Evolutionary conservation across 2,113 vertebrate genomes (phyloP), one percentile per base, ranked within the genome.

Genomic region (Poicephalus meyeri): DNA sequence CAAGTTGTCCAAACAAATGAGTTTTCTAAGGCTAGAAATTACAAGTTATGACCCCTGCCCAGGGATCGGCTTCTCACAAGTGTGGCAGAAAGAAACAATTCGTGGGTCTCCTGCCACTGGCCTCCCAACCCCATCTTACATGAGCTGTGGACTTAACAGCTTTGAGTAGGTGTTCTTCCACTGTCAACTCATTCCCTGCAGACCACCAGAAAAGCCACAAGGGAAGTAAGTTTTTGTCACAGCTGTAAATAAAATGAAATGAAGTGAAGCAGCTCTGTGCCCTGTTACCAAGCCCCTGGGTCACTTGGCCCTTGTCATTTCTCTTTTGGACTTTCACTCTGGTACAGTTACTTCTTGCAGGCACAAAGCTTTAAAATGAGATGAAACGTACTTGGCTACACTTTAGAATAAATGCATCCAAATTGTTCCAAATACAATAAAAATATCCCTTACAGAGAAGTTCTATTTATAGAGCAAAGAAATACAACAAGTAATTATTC

Each of bases 401-500:
- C 55, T 71, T 74, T 3, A 68, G 76, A 39, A 42, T 60, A 74
- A 88, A 42, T 71, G 63, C 46, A 63, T 80, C 25, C 8, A 80
- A n/a, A 58, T 69, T 56, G 41, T 56, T 91, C 70, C 24, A 60
- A 88, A 84, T 7, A 9, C 58, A 65, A 35, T 42, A 65, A 66
- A 89, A 89, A 49, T 61, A 55, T 56, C 24, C 19, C 56, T 19
- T n/a, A 6, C 9, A 49, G 35, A 52, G 65, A 6, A 87, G 18
- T 60, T 29, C 44, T 88, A 70, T 83, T 93, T 93, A 61, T 55
- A 93, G 68, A 71, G 71, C 85, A 71, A 74, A 94, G 79, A 88
- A 88, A 78, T 63, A 55, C 35, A 86, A 31, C 68, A 83, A 88
- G 86, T 86, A 80, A 86, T 31, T 33, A 28, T 26, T 26, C 83